These are phyloP conservation scores for Archips crataeganus DNA, from an alignment of 2,888 invertebrate genomes.

Conservation along the genomic window DNA sequence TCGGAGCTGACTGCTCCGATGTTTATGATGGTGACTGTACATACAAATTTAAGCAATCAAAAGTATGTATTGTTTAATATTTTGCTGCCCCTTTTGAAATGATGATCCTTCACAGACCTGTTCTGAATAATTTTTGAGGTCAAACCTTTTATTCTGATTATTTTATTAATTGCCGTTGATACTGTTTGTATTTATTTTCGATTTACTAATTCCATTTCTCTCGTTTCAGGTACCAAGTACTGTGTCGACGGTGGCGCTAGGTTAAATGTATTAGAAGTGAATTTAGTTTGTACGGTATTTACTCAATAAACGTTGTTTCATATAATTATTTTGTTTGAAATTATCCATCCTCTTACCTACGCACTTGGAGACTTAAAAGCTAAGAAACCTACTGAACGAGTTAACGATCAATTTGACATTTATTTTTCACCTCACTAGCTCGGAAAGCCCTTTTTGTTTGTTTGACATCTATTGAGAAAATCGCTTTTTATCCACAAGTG, in stretches of 20 bases:
- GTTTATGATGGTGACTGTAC: too few relatives aligned
- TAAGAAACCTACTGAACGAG: too few relatives aligned
- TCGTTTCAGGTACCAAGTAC: neutral
- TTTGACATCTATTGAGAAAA: too few relatives aligned
- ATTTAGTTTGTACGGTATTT: neutral
- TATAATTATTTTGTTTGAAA: neutral
- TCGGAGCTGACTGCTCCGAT: too few relatives aligned
- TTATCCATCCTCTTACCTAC: too few relatives aligned
- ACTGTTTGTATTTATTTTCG: neutral
- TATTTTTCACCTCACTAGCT: too few relatives aligned
- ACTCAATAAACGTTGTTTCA: neutral
- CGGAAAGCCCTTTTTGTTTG: too few relatives aligned
- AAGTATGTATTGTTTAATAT: neutral
- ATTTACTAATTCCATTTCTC: neutral
- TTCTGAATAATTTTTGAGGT: conserved; percentile 79
- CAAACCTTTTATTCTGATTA: conserved; percentile 55
- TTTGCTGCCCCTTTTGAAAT: conserved; percentile 46
- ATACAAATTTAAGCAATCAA: too few relatives aligned
- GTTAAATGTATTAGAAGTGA: neutral
- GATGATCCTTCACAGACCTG: conserved; percentile 81
- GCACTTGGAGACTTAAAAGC: too few relatives aligned
- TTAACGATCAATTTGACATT: too few relatives aligned
- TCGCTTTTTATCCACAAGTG: too few relatives aligned
- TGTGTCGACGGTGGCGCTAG: neutral
- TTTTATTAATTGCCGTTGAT: neutral